These are phyloP conservation scores for Neoniphon sammara DNA, from an alignment of 2,797 vertebrate genomes.

Conservation along the genomic window DNA sequence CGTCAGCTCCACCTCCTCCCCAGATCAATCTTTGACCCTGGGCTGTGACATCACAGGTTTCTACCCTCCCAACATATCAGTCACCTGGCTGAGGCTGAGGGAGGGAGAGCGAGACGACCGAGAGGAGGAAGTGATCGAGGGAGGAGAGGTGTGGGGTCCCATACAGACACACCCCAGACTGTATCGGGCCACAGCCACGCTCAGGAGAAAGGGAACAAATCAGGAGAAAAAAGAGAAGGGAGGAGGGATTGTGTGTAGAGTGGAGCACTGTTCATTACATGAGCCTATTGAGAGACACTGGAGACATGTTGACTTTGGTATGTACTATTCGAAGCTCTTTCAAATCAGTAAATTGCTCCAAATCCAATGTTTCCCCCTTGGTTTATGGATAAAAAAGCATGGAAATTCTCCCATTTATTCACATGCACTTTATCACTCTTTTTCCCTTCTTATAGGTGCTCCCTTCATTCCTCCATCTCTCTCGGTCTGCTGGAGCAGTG, in stretches of 20 bases:
- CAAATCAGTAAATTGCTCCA: background rate
- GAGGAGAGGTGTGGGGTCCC: slow-evolving; percentile 82
- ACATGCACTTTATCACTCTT: slow-evolving; percentile 3
- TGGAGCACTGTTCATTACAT: slow-evolving; percentile 79
- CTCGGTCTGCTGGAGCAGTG: slow-evolving; percentile 86
- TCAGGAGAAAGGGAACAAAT: slow-evolving; percentile 50
- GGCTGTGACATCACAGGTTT: slow-evolving; percentile 83
- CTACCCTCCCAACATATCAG: slow-evolving; percentile 78
- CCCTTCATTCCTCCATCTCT: slow-evolving; percentile 76
- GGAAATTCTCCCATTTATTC: background rate
- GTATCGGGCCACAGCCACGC: slow-evolving; percentile 74
- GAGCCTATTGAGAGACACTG: slow-evolving; percentile 81
- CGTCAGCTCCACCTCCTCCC: slow-evolving; percentile 32
- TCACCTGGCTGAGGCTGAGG: slow-evolving; percentile 80
- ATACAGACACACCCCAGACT: slow-evolving; percentile 70
- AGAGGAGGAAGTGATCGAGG: slow-evolving; percentile 72
- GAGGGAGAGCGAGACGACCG: slow-evolving; percentile 72
- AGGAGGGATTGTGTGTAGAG: slow-evolving; percentile 77
- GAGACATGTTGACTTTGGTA: slow-evolving; percentile 75
- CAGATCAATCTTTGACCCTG: slow-evolving; percentile 61
- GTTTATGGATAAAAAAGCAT: background rate
- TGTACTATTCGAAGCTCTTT: background rate
- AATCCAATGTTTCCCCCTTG: background rate
- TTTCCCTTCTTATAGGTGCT: slow-evolving; percentile 62
- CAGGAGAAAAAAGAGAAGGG: slow-evolving; percentile 59